Percentiles rank a stretch among this genome's conserved stretches.
Conservation (phyloP, 1,140 invertebrate genomes). For the Papilio helenus region DNA sequence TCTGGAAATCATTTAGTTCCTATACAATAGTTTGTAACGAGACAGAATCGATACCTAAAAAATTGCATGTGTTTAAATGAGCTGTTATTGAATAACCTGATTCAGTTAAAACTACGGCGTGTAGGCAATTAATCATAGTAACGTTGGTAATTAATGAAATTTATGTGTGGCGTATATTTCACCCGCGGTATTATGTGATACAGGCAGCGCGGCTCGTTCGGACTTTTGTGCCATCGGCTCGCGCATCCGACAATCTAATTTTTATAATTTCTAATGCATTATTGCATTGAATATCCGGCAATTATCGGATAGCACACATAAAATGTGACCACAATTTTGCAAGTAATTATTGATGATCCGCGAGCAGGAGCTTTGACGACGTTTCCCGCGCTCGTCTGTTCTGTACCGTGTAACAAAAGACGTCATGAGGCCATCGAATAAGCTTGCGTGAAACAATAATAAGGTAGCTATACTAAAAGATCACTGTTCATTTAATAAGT, state of each 20-base stretch:
- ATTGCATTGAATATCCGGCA: neutral
- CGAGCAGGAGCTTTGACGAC: no score
- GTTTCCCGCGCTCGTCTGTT: no score
- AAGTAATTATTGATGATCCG: no score
- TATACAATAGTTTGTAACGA: neutral
- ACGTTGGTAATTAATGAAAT: constrained; percentile 75
- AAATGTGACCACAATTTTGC: neutral
- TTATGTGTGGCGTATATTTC: constrained; percentile 73
- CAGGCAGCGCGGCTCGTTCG: constrained; percentile 49
- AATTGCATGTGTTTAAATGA: constrained; percentile 47
- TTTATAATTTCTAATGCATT: constrained; percentile 1
- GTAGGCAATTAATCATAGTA: constrained; percentile 67
- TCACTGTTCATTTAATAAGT: no score
- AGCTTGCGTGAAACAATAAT: no score
- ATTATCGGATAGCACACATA: neutral
- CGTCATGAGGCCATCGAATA: no score
- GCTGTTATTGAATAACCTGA: constrained; percentile 63
- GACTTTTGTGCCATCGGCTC: constrained; percentile 39
- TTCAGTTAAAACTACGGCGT: constrained; percentile 66
- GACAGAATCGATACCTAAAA: constrained; percentile 36
- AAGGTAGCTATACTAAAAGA: no score
- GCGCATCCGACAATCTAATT: neutral
- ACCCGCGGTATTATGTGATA: constrained; percentile 53
- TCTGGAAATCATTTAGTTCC: neutral
- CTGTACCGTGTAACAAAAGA: no score